phyloP scores from a whole-genome alignment of 1,140 invertebrate genomes.

The Zaprionus vittiger region DNA sequence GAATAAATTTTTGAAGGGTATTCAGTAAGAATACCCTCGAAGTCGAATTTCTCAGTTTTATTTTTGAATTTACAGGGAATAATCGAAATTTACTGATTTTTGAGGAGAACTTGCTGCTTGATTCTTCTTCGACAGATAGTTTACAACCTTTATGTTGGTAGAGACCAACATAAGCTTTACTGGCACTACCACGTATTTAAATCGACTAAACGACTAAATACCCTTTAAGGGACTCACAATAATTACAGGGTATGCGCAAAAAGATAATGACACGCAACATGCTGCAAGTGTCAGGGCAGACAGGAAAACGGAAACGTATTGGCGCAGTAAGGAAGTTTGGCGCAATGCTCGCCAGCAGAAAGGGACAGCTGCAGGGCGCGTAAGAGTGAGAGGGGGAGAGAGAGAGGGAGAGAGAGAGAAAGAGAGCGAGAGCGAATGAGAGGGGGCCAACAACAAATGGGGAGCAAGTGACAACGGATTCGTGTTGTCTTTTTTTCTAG shows the following conservation, averaged over 20 bases:
- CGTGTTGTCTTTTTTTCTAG: conserved; percentile 2
- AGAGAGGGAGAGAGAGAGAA: not conserved
- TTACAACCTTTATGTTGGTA: too few species aligned
- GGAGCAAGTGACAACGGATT: conserved; percentile 5
- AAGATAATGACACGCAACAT: conserved; percentile 77
- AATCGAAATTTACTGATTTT: too few species aligned
- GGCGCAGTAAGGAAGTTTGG: conserved; percentile 70
- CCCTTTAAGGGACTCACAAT: not conserved
- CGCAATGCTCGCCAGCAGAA: conserved; percentile 60
- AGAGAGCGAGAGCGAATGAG: not conserved
- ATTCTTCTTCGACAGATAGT: too few species aligned
- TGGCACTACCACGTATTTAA: not conserved
- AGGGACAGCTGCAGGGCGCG: not conserved
- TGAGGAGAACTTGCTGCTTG: too few species aligned
- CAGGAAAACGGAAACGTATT: conserved; percentile 81
- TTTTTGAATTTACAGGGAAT: not conserved
- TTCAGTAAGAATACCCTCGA: not conserved
- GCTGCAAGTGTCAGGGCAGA: conserved; percentile 79
- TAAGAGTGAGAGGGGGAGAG: not conserved
- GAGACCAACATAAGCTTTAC: not conserved
- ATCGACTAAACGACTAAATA: not conserved
- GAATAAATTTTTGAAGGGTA: conserved; percentile 1
- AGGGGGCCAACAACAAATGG: conserved; percentile 22
- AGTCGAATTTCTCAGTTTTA: not conserved
- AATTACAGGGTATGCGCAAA: conserved; percentile 39